Evolutionary conservation across 2,888 invertebrate species (phyloP).

Genomic region (Melanargia galathea): DNA sequence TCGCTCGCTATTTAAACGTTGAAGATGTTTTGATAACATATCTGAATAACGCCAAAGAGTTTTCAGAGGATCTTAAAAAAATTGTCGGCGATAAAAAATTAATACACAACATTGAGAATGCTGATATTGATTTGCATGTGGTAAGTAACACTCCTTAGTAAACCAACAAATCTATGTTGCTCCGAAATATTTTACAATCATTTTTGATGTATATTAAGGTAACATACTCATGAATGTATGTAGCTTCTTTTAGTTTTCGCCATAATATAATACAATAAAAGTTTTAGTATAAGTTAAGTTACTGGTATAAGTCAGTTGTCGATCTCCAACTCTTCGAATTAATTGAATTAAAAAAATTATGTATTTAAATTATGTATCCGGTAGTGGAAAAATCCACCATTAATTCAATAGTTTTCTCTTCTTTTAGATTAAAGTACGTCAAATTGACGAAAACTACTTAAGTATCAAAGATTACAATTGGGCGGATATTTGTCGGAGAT

Average conservation of each 20-base stretch:
- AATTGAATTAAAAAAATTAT: too few species aligned
- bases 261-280: too few species aligned
- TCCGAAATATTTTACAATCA: not conserved
- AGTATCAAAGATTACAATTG: constrained; percentile 44
- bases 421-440: constrained; percentile 48
- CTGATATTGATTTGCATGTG: constrained; percentile 57
- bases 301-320: too few species aligned
- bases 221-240: too few species aligned
- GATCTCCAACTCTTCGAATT: too few species aligned
- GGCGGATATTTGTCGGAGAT: constrained; percentile 50
- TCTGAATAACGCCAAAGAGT: constrained; percentile 41
- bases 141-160: constrained; percentile 55
- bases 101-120: constrained; percentile 49
- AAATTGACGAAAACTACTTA: constrained; percentile 44
- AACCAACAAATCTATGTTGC: not conserved
- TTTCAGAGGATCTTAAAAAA: constrained; percentile 44
- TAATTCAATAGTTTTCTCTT: not conserved
- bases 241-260: too few species aligned
- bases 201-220: not conserved
- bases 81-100: constrained; percentile 44
- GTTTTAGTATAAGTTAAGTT: too few species aligned
- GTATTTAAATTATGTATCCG: too few species aligned
- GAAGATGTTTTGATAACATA: constrained; percentile 51
- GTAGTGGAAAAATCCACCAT: not conserved
- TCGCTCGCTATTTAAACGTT: constrained; percentile 60